Evolutionary conservation across 30 jellyfish, hydroid and myxozoan genomes (phyloP).

Genomic region (Aurelia aurita complex sp. Pacific): DNA sequence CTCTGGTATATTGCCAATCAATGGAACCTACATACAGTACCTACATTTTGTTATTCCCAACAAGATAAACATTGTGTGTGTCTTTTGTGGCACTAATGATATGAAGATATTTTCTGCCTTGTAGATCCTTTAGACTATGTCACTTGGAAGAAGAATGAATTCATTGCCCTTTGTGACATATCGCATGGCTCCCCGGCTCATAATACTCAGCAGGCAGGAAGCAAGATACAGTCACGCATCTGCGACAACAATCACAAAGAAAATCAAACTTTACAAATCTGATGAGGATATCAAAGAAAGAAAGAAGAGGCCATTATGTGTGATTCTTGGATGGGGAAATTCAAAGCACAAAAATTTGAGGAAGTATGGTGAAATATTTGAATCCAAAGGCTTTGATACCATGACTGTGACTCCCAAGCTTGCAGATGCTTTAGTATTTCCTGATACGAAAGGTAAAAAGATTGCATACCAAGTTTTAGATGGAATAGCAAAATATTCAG

Average conservation of each 20-base stretch:
- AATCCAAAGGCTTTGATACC: slow-evolving; percentile 55
- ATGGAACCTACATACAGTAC: too few relatives aligned
- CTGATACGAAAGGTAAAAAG: slow-evolving; percentile 58
- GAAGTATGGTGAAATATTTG: slow-evolving; percentile 71
- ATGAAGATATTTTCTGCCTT: too few relatives aligned
- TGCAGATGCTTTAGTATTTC: slow-evolving; percentile 59
- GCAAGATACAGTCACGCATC: neutral
- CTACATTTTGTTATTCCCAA: too few relatives aligned
- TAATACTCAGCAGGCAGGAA: too few relatives aligned
- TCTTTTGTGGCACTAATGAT: too few relatives aligned
- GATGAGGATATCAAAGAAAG: slow-evolving; percentile 8
- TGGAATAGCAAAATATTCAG: slow-evolving; percentile 14
- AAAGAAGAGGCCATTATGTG: slow-evolving; percentile 57
- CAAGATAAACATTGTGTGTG: too few relatives aligned
- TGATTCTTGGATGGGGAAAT: slow-evolving; percentile 89
- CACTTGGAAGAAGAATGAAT: too few relatives aligned
- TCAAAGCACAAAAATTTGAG: slow-evolving; percentile 53
- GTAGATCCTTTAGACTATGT: too few relatives aligned
- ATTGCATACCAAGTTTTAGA: slow-evolving; percentile 41
- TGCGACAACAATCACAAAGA: slow-evolving; percentile 14
- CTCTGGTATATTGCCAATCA: too few relatives aligned
- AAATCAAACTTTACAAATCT: slow-evolving; percentile 13
- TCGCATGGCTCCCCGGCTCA: too few relatives aligned
- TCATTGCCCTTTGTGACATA: too few relatives aligned
- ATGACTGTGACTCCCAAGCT: slow-evolving; percentile 73